Base-by-base conservation (phyloP, 1,140 invertebrate species). In the Formica selysi region DNA sequence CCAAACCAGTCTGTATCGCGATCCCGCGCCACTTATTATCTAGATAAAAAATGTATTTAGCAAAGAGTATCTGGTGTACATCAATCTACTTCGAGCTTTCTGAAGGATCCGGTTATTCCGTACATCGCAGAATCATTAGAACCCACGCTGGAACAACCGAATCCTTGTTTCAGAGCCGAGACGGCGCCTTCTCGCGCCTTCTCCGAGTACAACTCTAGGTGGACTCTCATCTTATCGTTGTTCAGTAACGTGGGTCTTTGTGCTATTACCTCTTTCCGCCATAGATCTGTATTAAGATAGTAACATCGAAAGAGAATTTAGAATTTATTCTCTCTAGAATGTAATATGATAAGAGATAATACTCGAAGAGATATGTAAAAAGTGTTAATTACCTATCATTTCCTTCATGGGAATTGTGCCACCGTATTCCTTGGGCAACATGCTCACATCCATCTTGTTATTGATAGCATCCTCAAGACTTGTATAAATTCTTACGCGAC, bases 381-480 rank as follows among this genome's bases (percentile, higher is more conserved):
- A 29, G 10, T n/a, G 32, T 19, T 2, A 68, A 93, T 95, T 93
- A 98, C 98, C 96, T 86, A 98, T 98, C 97, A 98, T 98, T 93
- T 98, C 96, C 51, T 96, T 96, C 97, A 98, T 97, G 0, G 97
- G 97, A 94, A 97, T 97, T 8, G 95, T 96, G 1, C 97, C 97
- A 19, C 97, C 97, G 92, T 98, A 98, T 92, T 98, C 98, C 90
- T 97, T 96, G 0, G 98, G 98, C 44, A 98, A 91, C 87, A 98
- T 95, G 76, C 94, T 96, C 41, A 95, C 94, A 81, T 98, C 97
- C 76, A 97, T 95, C 86, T 97, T 96, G 7, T 92, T 92, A 67
- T 96, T 94, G 22, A 96, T 94, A 1, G 96, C 94, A 13, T 97
- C 96, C n/a, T 97, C 95, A 44, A 96, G 91, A 87, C 93, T 96